phyloP scores from a whole-genome alignment of 2,888 invertebrate genomes.

The Drosophila paranaensis region DNA sequence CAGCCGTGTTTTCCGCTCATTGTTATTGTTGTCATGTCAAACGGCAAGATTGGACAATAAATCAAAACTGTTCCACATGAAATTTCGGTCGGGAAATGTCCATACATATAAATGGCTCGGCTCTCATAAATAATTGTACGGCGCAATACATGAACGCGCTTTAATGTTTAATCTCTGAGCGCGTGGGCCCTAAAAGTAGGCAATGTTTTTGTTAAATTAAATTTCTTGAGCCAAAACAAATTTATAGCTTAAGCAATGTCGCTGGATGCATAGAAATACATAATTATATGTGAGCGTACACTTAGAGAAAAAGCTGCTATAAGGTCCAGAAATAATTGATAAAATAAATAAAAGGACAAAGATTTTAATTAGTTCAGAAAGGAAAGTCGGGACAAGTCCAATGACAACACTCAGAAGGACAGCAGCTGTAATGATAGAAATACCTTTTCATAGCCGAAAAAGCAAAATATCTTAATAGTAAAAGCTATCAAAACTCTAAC shows the following conservation, averaged over 20 bases:
- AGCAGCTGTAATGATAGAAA: not conserved
- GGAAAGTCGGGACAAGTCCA: not conserved
- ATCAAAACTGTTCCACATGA: conserved; percentile 58
- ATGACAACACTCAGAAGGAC: not conserved
- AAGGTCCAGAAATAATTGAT: not conserved
- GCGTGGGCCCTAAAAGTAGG: conserved; percentile 9
- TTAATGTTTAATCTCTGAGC: conserved; percentile 14
- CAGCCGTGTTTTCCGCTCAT: conserved; percentile 28
- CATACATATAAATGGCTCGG: conserved; percentile 49
- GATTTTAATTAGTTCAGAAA: not conserved
- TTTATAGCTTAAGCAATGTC: conserved; percentile 19
- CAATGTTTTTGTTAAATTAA: conserved; percentile 6
- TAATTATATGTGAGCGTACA: not conserved
- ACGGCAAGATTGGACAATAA: conserved; percentile 60
- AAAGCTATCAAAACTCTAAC: not conserved
- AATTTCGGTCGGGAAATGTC: conserved; percentile 40
- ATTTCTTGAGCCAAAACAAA: not conserved
- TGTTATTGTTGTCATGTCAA: conserved; percentile 57
- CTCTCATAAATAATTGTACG: conserved; percentile 22
- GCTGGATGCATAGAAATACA: not conserved
- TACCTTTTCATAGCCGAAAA: too few relatives aligned
- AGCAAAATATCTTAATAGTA: not conserved
- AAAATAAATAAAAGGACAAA: not conserved
- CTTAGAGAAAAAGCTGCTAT: not conserved
- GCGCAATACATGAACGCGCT: conserved; percentile 28